phyloP scores from a whole-genome alignment of 2,797 vertebrate species.

The Columba guinea region DNA sequence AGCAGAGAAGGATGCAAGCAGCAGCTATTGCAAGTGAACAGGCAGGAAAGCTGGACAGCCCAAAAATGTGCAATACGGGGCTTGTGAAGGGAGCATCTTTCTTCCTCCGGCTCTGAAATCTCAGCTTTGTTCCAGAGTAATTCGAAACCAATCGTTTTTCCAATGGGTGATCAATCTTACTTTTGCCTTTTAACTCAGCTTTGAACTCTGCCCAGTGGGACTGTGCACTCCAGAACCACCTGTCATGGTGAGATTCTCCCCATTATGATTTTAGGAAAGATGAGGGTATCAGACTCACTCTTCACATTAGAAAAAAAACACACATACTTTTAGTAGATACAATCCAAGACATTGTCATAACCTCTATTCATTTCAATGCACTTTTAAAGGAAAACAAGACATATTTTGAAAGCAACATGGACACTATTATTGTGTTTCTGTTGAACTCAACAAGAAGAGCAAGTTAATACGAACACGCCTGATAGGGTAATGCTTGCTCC shows the following conservation, averaged over 20 bases:
- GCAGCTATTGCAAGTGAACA: neutral
- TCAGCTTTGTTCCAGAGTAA: neutral
- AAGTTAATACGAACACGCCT: neutral
- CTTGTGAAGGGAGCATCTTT: neutral
- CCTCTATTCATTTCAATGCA: neutral
- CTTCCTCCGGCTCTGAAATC: neutral
- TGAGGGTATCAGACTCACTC: neutral
- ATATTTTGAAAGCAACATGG: neutral
- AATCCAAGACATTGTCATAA: neutral
- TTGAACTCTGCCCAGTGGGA: neutral
- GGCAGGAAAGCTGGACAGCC: neutral
- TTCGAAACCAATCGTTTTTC: neutral
- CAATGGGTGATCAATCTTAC: neutral
- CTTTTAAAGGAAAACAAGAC: neutral
- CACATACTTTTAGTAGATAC: neutral
- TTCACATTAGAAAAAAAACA: neutral
- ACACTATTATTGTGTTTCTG: neutral
- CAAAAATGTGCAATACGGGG: neutral
- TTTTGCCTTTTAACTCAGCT: neutral
- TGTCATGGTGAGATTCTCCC: neutral
- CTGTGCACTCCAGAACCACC: neutral
- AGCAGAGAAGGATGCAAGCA: neutral
- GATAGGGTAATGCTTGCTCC: accelerated
- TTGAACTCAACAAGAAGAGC: neutral
- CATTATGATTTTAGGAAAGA: neutral